Percentiles rank a stretch among this genome's conserved stretches.
Evolutionary conservation across 2,797 vertebrate species (phyloP).

Genomic region (Euphonia xanthogaster): DNA sequence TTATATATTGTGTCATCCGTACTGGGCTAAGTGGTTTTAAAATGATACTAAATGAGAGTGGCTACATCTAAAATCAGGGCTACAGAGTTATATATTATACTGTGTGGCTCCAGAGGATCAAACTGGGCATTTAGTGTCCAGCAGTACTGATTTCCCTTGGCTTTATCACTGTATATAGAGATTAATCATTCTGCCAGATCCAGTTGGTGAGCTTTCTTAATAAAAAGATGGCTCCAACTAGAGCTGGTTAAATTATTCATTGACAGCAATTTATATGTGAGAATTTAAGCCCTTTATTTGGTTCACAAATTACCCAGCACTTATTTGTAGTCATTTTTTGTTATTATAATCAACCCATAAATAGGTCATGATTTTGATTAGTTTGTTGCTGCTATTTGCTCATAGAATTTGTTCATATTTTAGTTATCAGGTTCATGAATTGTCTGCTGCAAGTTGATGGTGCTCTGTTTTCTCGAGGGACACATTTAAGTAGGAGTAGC

Average conservation of each 20-base stretch:
- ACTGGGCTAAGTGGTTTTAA: not conserved
- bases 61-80: not conserved
- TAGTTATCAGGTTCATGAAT: not conserved
- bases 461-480: not conserved
- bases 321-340: slow-evolving; percentile 16
- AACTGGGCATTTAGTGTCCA: not conserved
- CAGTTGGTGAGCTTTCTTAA: not conserved
- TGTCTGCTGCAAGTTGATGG: not conserved
- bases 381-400: not conserved
- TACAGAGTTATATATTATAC: not conserved
- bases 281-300: not conserved
- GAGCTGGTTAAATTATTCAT: slow-evolving; percentile 29
- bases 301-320: not conserved
- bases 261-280: not conserved
- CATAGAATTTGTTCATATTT: not conserved
- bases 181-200: not conserved
- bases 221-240: not conserved
- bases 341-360: not conserved
- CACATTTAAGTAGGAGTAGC: not conserved
- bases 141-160: slow-evolving; percentile 9
- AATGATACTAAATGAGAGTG: not conserved
- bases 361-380: slow-evolving; percentile 23
- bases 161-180: not conserved
- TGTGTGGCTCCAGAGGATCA: not conserved
- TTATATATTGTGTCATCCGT: not conserved